These are phyloP conservation scores for Papilio demoleus DNA, from an alignment of 2,888 invertebrate species.

Conservation along the genomic window DNA sequence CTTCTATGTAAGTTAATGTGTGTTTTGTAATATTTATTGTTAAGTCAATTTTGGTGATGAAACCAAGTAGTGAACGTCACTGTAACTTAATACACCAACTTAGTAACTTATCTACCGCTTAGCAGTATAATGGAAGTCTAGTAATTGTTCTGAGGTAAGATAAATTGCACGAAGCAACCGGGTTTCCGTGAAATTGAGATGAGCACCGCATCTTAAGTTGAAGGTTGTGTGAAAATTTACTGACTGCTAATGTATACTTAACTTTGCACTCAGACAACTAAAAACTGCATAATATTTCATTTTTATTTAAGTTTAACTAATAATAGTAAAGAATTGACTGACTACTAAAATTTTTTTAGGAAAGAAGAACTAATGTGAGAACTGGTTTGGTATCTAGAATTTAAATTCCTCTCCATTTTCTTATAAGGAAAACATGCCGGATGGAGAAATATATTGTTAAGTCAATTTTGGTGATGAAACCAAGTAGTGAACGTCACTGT, in stretches of 20 bases:
- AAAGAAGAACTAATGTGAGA: no score
- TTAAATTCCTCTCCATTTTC: no score
- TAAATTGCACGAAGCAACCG: background rate
- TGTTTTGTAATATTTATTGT: no score
- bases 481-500: background rate
- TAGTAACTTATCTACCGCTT: conserved; percentile 7
- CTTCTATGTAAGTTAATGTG: no score
- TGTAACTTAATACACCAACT: background rate
- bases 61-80: background rate
- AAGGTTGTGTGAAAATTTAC: conserved; percentile 20
- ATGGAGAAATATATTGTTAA: no score
- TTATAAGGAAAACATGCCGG: no score
- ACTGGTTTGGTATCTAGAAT: no score
- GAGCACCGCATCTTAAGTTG: background rate
- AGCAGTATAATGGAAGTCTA: conserved; percentile 16
- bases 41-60: background rate
- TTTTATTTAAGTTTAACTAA: no score
- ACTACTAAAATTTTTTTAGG: no score
- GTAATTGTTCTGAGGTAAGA: conserved; percentile 16
- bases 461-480: background rate
- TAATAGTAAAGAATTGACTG: background rate
- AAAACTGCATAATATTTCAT: conserved; percentile 8
- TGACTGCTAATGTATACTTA: conserved; percentile 11
- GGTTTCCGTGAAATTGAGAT: conserved; percentile 7
- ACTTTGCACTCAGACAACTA: conserved; percentile 1